Evolutionary conservation across 2,888 invertebrate genomes (phyloP).

Genomic region (Bimastos eiseni): DNA sequence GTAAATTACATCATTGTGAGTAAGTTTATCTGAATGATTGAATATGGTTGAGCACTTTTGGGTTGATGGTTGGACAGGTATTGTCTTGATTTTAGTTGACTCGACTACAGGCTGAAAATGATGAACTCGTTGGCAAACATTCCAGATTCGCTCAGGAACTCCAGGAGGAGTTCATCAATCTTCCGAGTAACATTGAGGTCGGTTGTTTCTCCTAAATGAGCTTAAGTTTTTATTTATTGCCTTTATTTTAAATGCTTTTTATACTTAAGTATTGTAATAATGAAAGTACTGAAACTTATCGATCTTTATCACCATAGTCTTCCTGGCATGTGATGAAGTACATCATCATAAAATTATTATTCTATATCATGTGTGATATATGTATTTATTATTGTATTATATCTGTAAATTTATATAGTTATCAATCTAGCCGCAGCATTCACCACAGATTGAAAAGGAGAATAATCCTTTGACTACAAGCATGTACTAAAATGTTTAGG

Average conservation of each 20-base stretch:
- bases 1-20: not conserved
- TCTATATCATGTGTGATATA: too few relatives aligned
- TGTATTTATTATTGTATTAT: not conserved
- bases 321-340: not conserved
- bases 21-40: not conserved
- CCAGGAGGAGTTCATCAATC: slow-evolving; percentile 87
- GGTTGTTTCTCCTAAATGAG: not conserved
- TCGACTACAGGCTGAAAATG: slow-evolving; percentile 85
- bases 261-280: not conserved
- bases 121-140: slow-evolving; percentile 84
- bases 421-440: too few relatives aligned
- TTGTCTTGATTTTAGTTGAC: slow-evolving; percentile 48
- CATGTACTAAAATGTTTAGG: too few relatives aligned
- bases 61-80: not conserved
- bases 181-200: slow-evolving; percentile 85
- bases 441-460: too few relatives aligned
- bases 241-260: not conserved
- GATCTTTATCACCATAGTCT: not conserved
- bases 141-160: slow-evolving; percentile 82
- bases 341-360: not conserved
- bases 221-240: not conserved
- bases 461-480: too few relatives aligned
- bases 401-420: too few relatives aligned
- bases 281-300: not conserved
- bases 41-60: too few relatives aligned